These are phyloP conservation scores for Rhinophrynus dorsalis DNA, from an alignment of 2,797 vertebrate genomes.

Conservation along the genomic window DNA sequence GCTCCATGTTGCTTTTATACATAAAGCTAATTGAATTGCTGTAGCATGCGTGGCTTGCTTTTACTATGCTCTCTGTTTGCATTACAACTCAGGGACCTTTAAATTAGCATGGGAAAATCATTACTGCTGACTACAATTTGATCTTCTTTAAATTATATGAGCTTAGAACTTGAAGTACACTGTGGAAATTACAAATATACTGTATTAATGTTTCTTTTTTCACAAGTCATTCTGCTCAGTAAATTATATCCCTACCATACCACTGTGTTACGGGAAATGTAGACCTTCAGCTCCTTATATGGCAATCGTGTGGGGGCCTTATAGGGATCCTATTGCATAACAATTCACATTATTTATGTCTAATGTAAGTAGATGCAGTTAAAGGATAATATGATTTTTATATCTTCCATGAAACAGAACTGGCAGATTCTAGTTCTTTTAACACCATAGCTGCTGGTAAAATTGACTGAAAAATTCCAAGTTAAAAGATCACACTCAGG, in stretches of 20 bases:
- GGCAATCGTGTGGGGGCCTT: slow-evolving; percentile 29
- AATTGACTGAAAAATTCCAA: too few relatives aligned
- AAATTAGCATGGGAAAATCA: too few relatives aligned
- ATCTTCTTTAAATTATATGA: slow-evolving; percentile 12
- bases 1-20: too few relatives aligned
- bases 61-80: too few relatives aligned
- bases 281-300: slow-evolving; percentile 42
- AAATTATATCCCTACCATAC: slow-evolving; percentile 32
- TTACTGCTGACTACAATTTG: too few relatives aligned
- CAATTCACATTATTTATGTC: slow-evolving; percentile 41
- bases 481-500: too few relatives aligned
- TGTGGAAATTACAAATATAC: slow-evolving; percentile 3
- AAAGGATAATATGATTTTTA: slow-evolving; percentile 6
- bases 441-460: not conserved
- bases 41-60: too few relatives aligned
- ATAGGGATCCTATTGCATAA: slow-evolving; percentile 33
- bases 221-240: slow-evolving; percentile 23
- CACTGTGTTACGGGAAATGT: slow-evolving; percentile 40
- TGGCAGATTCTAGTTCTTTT: not conserved
- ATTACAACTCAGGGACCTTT: too few relatives aligned
- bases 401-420: slow-evolving; percentile 25
- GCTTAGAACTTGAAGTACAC: not conserved
- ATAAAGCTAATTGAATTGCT: too few relatives aligned
- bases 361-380: slow-evolving; percentile 16
- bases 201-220: slow-evolving; percentile 1